A percentile compares a stretch with the other conserved stretches of the same genome.
These are phyloP conservation scores for Lates japonicus DNA, from an alignment of 2,797 vertebrate species.

Conservation along the genomic window DNA sequence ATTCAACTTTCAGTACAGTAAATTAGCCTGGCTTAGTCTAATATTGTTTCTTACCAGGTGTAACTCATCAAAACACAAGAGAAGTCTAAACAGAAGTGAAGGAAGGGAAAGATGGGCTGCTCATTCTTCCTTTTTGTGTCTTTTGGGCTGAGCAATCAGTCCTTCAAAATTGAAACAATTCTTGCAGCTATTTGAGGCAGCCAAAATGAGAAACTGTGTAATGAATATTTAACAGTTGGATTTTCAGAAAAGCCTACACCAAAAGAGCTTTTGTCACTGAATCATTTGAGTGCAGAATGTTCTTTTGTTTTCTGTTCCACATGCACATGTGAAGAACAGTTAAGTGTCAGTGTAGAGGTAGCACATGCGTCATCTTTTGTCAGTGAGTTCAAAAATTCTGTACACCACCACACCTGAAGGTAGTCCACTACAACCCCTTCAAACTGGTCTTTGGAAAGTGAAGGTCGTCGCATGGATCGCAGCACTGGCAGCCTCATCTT, in stretches of 20 bases:
- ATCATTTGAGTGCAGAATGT: neutral
- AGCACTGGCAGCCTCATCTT: slow-evolving; percentile 91
- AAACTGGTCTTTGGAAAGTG: slow-evolving; percentile 91
- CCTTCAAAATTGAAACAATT: slow-evolving; percentile 4
- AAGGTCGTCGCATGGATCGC: slow-evolving; percentile 85
- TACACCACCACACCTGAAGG: slow-evolving; percentile 83
- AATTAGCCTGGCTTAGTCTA: slow-evolving; percentile 1
- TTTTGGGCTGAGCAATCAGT: neutral
- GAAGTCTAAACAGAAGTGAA: slow-evolving; percentile 48
- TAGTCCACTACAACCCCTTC: slow-evolving; percentile 93
- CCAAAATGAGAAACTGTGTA: slow-evolving; percentile 4
- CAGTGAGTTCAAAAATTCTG: neutral
- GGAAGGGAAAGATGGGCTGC: neutral
- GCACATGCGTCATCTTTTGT: neutral
- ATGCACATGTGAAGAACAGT: neutral
- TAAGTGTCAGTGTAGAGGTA: neutral
- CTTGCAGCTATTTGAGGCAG: neutral
- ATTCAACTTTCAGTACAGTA: neutral
- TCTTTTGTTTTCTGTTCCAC: neutral
- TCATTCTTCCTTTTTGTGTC: slow-evolving; percentile 8
- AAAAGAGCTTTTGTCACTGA: neutral
- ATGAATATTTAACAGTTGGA: neutral
- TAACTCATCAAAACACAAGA: slow-evolving; percentile 34
- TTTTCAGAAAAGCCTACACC: neutral
- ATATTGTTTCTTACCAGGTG: slow-evolving; percentile 18